Percentiles rank a stretch among this genome's conserved stretches.
Conservation (phyloP, 1,140 invertebrate species). For the Drosophila ficusphila region DNA sequence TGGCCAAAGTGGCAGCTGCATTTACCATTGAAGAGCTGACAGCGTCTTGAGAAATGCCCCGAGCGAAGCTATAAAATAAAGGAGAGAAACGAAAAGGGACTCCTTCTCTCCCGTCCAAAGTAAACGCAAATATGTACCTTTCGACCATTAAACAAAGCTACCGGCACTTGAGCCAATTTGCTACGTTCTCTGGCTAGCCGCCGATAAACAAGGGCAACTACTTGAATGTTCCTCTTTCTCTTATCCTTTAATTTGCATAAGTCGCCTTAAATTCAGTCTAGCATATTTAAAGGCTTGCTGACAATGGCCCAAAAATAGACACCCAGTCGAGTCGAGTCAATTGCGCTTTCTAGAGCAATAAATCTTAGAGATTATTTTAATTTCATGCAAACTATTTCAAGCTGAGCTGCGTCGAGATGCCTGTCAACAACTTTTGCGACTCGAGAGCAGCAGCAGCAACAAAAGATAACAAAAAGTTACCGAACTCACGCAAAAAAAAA, state of each 20-base stretch:
- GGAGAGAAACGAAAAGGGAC: no score
- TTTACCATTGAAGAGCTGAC: slow-evolving; percentile 53
- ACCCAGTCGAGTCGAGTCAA: slow-evolving; percentile 26
- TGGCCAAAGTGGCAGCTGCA: slow-evolving; percentile 68
- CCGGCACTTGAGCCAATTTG: slow-evolving; percentile 58
- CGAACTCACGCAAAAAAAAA: slow-evolving; percentile 23
- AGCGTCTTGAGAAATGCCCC: slow-evolving; percentile 63
- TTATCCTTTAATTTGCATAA: slow-evolving; percentile 39
- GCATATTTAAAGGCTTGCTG: slow-evolving; percentile 43
- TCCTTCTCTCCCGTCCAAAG: no score
- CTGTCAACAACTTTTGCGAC: slow-evolving; percentile 76
- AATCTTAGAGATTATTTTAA: slow-evolving; percentile 81
- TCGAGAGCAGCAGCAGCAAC: slow-evolving; percentile 52
- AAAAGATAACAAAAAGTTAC: slow-evolving; percentile 64
- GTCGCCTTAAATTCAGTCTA: slow-evolving; percentile 16
- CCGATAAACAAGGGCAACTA: slow-evolving; percentile 28
- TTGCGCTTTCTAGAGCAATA: slow-evolving; percentile 67
- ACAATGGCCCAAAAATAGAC: slow-evolving; percentile 16
- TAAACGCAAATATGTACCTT: slow-evolving; percentile 69
- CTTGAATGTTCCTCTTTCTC: not conserved
- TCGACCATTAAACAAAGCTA: slow-evolving; percentile 61
- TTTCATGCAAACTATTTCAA: slow-evolving; percentile 77
- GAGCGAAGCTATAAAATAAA: slow-evolving; percentile 19
- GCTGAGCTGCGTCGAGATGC: slow-evolving; percentile 59
- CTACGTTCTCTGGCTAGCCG: slow-evolving; percentile 19